Conservation (phyloP, 2,888 invertebrate genomes). For the Antheraea yamamai region DNA sequence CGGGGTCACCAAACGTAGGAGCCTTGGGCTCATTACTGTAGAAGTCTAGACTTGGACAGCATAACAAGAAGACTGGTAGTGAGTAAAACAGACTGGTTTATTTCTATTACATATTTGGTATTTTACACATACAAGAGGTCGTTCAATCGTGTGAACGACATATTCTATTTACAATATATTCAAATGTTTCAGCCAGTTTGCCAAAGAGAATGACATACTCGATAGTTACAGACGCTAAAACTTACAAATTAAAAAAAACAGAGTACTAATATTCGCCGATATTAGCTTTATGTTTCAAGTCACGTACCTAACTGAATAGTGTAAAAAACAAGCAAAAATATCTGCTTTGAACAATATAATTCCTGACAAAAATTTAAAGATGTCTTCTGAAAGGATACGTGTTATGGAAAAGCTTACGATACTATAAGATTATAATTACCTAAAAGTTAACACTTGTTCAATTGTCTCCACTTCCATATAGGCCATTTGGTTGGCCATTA, state of each 20-base stretch:
- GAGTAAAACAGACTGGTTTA: too few species aligned
- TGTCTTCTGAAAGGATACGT: neutral
- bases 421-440: slow-evolving; percentile 40
- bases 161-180: too few species aligned
- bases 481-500: slow-evolving; percentile 46
- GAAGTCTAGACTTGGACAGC: too few species aligned
- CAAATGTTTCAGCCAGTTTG: too few species aligned
- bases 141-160: too few species aligned
- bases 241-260: neutral
- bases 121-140: too few species aligned
- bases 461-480: slow-evolving; percentile 52
- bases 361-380: neutral
- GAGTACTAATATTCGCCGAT: neutral
- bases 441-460: slow-evolving; percentile 54
- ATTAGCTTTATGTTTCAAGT: neutral
- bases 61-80: too few species aligned
- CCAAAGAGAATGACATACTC: too few species aligned
- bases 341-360: neutral
- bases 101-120: too few species aligned
- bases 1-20: too few species aligned
- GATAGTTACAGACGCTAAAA: neutral
- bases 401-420: neutral
- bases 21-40: too few species aligned
- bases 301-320: neutral
- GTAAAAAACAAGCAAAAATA: neutral